These are phyloP conservation scores for Nomada ruficornis DNA, from an alignment of 2,888 invertebrate species.

Conservation along the genomic window DNA sequence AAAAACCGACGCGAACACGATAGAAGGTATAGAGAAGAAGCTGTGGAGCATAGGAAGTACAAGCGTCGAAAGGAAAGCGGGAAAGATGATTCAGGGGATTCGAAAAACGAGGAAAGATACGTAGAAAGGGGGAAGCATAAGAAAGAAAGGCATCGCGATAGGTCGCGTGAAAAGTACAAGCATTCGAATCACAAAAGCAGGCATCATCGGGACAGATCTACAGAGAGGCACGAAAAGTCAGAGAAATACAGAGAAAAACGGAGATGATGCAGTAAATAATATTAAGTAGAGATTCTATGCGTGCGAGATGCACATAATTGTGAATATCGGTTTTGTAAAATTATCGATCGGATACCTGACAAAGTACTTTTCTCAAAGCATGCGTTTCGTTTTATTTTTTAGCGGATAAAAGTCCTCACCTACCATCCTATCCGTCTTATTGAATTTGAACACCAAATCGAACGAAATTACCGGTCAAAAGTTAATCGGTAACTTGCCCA, in stretches of 20 bases:
- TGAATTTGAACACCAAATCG: background rate
- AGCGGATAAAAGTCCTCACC: no score
- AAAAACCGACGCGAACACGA: slow-evolving; percentile 39
- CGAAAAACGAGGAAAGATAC: slow-evolving; percentile 54
- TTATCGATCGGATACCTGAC: background rate
- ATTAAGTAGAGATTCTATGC: background rate
- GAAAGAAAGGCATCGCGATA: slow-evolving; percentile 53
- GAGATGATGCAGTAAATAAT: slow-evolving; percentile 32
- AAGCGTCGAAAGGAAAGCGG: slow-evolving; percentile 59
- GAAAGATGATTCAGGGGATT: slow-evolving; percentile 50
- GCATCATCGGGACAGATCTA: slow-evolving; percentile 60
- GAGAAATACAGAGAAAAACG: slow-evolving; percentile 54
- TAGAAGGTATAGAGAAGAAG: slow-evolving; percentile 40
- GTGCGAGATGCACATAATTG: background rate
- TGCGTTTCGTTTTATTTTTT: no score
- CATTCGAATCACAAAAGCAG: slow-evolving; percentile 64
- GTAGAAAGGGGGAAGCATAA: slow-evolving; percentile 46
- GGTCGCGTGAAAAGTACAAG: slow-evolving; percentile 54
- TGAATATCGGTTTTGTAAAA: background rate
- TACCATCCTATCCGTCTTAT: no score
- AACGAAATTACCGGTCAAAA: background rate
- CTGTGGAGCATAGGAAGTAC: slow-evolving; percentile 53
- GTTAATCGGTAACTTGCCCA: background rate
- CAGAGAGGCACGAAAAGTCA: slow-evolving; percentile 30
- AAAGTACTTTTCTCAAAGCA: background rate